phyloP scores from a whole-genome alignment of 64 coral and sea anemone species.

The Platygyra sinensis region DNA sequence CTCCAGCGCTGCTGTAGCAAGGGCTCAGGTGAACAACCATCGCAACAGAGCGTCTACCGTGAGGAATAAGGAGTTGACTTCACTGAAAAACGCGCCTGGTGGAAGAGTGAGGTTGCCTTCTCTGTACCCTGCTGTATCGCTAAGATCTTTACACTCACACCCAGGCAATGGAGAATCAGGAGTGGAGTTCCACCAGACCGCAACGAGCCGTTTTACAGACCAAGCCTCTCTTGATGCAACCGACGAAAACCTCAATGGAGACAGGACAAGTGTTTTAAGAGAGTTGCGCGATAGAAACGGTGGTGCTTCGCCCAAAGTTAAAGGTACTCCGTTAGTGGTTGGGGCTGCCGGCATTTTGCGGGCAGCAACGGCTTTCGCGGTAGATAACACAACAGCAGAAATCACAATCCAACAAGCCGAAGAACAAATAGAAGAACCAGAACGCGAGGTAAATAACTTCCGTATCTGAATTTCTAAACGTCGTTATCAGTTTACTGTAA shows the following conservation, averaged over 20 bases:
- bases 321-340: constrained; percentile 68
- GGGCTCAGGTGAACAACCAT: constrained; percentile 24
- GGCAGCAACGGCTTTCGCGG: constrained; percentile 75
- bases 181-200: not conserved
- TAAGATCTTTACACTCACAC: constrained; percentile 52
- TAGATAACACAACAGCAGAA: constrained; percentile 56
- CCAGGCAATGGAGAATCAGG: not conserved
- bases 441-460: constrained; percentile 62
- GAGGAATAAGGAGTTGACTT: constrained; percentile 22
- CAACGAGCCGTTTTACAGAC: not conserved
- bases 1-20: constrained; percentile 48
- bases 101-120: constrained; percentile 69
- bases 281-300: not conserved
- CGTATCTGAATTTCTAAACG: constrained; percentile 6
- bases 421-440: constrained; percentile 77
- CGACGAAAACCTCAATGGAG: constrained; percentile 15
- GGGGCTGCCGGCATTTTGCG: constrained; percentile 71
- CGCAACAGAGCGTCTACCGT: not conserved
- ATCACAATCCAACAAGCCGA: constrained; percentile 64
- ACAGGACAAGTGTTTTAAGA: constrained; percentile 5
- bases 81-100: constrained; percentile 29
- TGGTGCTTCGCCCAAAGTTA: constrained; percentile 13
- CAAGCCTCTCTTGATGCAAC: not conserved
- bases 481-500: not conserved
- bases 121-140: constrained; percentile 75